Conservation (phyloP, 2,888 invertebrate genomes). For the Agonum fuliginosum region DNA sequence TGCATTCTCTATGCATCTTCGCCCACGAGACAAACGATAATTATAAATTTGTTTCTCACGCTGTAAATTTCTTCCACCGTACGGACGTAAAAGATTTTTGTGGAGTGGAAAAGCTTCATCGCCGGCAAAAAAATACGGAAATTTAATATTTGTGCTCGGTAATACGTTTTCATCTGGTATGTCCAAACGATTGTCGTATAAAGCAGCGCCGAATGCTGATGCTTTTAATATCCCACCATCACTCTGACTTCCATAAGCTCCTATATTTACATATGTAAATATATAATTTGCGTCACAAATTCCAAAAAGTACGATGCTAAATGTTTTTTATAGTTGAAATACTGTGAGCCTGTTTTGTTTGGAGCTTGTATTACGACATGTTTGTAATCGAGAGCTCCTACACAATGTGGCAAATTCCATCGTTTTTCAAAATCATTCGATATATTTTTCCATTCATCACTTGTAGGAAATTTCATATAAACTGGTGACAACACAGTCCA, state of each 20-base stretch:
- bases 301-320: slow-evolving; percentile 67
- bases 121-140: slow-evolving; percentile 65
- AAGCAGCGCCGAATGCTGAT: slow-evolving; percentile 59
- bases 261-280: slow-evolving; percentile 64
- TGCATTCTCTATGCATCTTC: too few species aligned
- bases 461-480: slow-evolving; percentile 59
- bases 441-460: slow-evolving; percentile 64
- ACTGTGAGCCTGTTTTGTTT: not conserved
- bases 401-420: slow-evolving; percentile 64
- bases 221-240: slow-evolving; percentile 65
- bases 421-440: slow-evolving; percentile 64
- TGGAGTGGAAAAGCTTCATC: slow-evolving; percentile 66
- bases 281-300: slow-evolving; percentile 63
- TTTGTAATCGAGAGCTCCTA: slow-evolving; percentile 34
- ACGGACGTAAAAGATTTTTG: slow-evolving; percentile 62
- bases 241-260: slow-evolving; percentile 66
- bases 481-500: slow-evolving; percentile 59
- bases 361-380: not conserved
- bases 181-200: slow-evolving; percentile 61
- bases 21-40: too few species aligned
- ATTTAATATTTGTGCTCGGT: slow-evolving; percentile 62
- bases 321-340: slow-evolving; percentile 65
- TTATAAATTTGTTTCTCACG: not conserved
- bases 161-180: slow-evolving; percentile 64
- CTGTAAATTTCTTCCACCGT: slow-evolving; percentile 62